Percentiles rank a stretch among this genome's conserved stretches.
Evolutionary conservation across 2,888 invertebrate species (phyloP).

Genomic region (Lasioglossum lativentre): DNA sequence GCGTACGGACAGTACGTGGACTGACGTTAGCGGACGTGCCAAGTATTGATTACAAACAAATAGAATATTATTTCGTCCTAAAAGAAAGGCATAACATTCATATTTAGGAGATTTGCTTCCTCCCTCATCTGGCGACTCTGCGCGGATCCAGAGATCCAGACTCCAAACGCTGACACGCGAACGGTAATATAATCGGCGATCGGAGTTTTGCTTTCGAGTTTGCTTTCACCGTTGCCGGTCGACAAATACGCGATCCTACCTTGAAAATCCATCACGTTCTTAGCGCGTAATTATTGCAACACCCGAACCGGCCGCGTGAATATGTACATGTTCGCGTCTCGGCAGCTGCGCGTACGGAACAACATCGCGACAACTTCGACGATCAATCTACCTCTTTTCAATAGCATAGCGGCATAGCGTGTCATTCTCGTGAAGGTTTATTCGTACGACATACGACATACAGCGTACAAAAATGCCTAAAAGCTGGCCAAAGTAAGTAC

Average conservation of each 20-base stretch:
- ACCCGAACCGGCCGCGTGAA: constrained; percentile 9
- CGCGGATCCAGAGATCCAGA: neutral
- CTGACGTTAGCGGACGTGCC: no score
- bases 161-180: neutral
- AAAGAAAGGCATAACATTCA: no score
- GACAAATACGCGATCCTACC: neutral
- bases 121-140: no score
- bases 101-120: no score
- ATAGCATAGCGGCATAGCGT: neutral
- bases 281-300: constrained; percentile 43
- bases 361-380: neutral
- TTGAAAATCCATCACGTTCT: constrained; percentile 31
- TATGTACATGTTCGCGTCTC: constrained; percentile 30
- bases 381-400: neutral
- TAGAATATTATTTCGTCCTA: no score
- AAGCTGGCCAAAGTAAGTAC: no score
- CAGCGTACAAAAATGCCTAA: no score
- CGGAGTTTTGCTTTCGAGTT: neutral
- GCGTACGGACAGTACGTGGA: no score
- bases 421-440: neutral
- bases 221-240: neutral
- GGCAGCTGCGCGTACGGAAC: constrained; percentile 11
- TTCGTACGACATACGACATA: neutral
- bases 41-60: no score
- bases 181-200: no score